Base-by-base conservation (phyloP, 2,888 invertebrate genomes). In the Pseudococcus jackbeardsleyi region DNA sequence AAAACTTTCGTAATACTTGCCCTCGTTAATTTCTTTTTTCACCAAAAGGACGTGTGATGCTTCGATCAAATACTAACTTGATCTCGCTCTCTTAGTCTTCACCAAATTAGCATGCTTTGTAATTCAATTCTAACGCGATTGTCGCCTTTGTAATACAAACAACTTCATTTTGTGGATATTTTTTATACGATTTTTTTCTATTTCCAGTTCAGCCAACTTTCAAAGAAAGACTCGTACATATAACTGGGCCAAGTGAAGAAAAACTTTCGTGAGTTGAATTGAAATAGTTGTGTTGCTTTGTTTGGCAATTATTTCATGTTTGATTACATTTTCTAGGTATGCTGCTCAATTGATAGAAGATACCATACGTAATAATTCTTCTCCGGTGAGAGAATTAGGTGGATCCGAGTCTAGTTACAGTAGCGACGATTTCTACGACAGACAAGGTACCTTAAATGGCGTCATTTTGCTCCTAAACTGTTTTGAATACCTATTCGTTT, bases 341-440 rank as follows among this genome's bases (percentile, higher is more conserved):
- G 98, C 98, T 72, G 97, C 97, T 92, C 96, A 96, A 92, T 93
- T 98, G 91, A 98, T 98, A 91, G 98, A 97, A 91, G 98, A 98
- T 91, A 98, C 98, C 90, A 98, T 98, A 91, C 94, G 97, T 90
- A 95, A 98, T 91, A 98, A 98, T 93, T 97, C 97, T 90, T 98
- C 98, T 86, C 97, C 98, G 87, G 96, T 97, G 90, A 94, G 96
- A 88, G 90, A 90, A 88, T 59, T 89, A 4, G 92, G 93, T 86
- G 93, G 93, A 88, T 88, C 88, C 8, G 72, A 85, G 26, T 88
- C 72, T 33, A 88, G 88, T 50, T 88, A 11, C 33, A 85, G 85
- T 46, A 88, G 88, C 42, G 85, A 50, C 22, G 88, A 88, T 72
- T 88, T 22, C 2, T 33, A 12, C 59, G 88, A 79, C 17, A 59